phyloP scores from a whole-genome alignment of 2,888 invertebrate species.

The Malacosoma neustria region DNA sequence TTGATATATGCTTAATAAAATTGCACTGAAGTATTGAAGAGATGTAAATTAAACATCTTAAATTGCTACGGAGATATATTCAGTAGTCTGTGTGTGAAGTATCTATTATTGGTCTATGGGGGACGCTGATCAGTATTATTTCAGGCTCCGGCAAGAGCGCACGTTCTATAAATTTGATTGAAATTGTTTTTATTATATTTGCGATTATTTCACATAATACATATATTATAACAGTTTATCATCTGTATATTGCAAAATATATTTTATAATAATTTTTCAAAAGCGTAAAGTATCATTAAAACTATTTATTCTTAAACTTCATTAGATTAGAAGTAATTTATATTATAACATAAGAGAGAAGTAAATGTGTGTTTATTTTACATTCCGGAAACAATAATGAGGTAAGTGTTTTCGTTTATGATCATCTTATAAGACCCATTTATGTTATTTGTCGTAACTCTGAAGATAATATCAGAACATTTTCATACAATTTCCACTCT shows the following conservation, averaged over 20 bases:
- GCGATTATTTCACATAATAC: not conserved
- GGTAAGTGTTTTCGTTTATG: slow-evolving; percentile 6
- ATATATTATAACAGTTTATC: too few relatives aligned
- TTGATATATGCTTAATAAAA: not conserved
- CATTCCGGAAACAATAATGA: slow-evolving; percentile 2
- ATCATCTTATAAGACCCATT: slow-evolving; percentile 1
- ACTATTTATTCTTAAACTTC: too few relatives aligned
- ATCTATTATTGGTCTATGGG: slow-evolving; percentile 11
- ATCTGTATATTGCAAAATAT: too few relatives aligned
- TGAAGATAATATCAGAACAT: slow-evolving; percentile 2
- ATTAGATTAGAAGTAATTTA: too few relatives aligned
- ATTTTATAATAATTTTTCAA: too few relatives aligned
- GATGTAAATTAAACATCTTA: slow-evolving; percentile 24
- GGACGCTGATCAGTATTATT: slow-evolving; percentile 47
- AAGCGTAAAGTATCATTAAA: too few relatives aligned
- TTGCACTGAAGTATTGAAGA: slow-evolving; percentile 13
- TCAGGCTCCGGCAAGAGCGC: slow-evolving; percentile 32
- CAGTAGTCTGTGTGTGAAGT: slow-evolving; percentile 10
- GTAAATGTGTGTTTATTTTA: not conserved
- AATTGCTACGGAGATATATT: slow-evolving; percentile 15
- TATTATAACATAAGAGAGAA: too few relatives aligned
- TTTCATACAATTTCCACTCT: slow-evolving; percentile 3
- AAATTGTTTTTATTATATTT: not conserved
- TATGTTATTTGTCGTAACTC: slow-evolving; percentile 2
- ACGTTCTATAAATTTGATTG: slow-evolving; percentile 20